A percentile compares a stretch with the other conserved stretches of the same genome.
Evolutionary conservation across 2,797 vertebrate species (phyloP).

Genomic region (Valencia hispanica): DNA sequence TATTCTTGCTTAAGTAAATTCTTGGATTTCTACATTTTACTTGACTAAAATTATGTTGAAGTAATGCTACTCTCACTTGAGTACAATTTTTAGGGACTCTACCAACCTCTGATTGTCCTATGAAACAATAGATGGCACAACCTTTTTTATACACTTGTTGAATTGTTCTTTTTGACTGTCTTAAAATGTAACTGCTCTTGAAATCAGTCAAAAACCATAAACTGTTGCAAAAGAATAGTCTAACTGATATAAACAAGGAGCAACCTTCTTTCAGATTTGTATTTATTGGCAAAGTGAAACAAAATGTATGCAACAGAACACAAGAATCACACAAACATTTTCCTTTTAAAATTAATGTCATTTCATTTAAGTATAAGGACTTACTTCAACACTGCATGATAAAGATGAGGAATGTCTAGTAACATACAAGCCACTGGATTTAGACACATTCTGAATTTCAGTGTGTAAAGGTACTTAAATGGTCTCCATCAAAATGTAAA

Average conservation of each 20-base stretch:
- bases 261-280: background rate
- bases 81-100: background rate
- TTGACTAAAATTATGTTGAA: no score
- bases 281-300: background rate
- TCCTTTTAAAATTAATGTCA: background rate
- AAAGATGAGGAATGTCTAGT: background rate
- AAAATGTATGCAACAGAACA: background rate
- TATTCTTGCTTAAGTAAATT: no score
- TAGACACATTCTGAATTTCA: background rate
- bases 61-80: no score
- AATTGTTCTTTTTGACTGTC: background rate
- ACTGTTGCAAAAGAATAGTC: background rate
- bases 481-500: slow-evolving; percentile 1
- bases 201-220: background rate
- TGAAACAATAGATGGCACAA: background rate
- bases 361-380: background rate
- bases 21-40: no score
- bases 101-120: background rate
- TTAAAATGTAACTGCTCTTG: background rate
- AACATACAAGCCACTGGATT: slow-evolving; percentile 1
- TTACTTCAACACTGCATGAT: background rate
- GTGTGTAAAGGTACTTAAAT: background rate
- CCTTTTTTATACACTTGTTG: background rate
- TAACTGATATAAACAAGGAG: background rate
- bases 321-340: background rate